Evolutionary conservation across 1,140 invertebrate species (phyloP).

Genomic region (Listronotus oregonensis): DNA sequence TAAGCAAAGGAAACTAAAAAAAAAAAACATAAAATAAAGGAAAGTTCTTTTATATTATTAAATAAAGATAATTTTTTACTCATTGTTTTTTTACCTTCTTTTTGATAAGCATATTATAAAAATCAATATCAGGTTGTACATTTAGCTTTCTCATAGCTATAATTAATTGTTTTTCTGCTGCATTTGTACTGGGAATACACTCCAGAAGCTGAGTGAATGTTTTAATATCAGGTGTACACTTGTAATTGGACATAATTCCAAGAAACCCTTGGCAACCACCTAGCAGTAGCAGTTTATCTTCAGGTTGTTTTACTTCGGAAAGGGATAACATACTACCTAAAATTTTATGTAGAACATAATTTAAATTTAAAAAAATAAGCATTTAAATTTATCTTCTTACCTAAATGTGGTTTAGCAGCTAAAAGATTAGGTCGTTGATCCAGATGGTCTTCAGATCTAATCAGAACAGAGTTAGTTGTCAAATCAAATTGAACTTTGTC

Average conservation of each 20-base stretch:
- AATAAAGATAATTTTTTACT: no score
- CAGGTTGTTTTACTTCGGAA: conserved; percentile 62
- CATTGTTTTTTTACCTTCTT: conserved; percentile 62
- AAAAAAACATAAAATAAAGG: no score
- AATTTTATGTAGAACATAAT: neutral
- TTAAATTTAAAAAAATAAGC: neutral
- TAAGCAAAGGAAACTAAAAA: no score
- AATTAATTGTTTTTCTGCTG: conserved; percentile 71
- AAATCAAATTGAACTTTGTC: no score
- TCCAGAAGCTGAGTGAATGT: conserved; percentile 79
- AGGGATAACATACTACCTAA: conserved; percentile 60
- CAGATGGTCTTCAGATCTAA: neutral
- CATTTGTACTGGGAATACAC: conserved; percentile 66
- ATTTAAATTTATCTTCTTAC: neutral
- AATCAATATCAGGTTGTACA: conserved; percentile 75
- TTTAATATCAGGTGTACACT: conserved; percentile 75
- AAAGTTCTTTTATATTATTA: no score
- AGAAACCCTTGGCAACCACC: conserved; percentile 80
- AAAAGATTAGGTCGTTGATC: conserved; percentile 62
- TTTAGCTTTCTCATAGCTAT: conserved; percentile 62
- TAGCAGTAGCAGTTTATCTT: conserved; percentile 76
- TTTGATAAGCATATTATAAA: conserved; percentile 87
- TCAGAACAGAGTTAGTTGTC: no score
- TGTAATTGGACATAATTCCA: conserved; percentile 69
- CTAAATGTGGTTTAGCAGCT: conserved; percentile 60